Conservation (phyloP, 2,888 invertebrate genomes). For the Pyrgus malvae region DNA sequence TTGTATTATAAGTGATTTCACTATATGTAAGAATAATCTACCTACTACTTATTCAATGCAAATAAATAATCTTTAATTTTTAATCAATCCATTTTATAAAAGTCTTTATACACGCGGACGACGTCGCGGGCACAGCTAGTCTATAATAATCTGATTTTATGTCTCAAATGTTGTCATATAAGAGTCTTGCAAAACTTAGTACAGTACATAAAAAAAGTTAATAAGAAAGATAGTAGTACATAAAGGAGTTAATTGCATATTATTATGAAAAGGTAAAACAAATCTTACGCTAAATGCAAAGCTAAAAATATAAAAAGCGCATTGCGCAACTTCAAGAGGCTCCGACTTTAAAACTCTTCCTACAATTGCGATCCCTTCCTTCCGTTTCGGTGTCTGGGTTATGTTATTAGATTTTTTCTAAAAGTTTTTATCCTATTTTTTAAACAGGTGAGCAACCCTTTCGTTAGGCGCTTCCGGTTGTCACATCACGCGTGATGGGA, state of each 20-base stretch:
- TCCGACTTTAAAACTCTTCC: neutral
- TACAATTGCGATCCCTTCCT: slow-evolving; percentile 28
- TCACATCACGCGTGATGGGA: slow-evolving; percentile 50
- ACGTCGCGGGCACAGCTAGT: no score
- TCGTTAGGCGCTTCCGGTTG: slow-evolving; percentile 54
- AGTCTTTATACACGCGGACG: no score
- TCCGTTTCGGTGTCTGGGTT: slow-evolving; percentile 29
- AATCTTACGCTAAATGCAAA: neutral
- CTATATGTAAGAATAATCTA: no score
- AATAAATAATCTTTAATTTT: no score
- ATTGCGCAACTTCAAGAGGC: neutral
- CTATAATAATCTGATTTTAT: no score
- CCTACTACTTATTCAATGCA: no score
- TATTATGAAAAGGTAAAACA: neutral
- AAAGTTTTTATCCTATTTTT: slow-evolving; percentile 46
- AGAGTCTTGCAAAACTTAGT: no score
- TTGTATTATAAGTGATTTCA: no score
- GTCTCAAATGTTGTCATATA: no score
- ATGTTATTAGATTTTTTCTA: slow-evolving; percentile 37
- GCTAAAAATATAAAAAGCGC: neutral
- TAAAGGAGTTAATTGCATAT: neutral
- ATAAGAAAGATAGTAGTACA: no score
- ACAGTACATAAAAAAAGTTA: neutral
- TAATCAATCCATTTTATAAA: no score
- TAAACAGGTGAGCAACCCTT: slow-evolving; percentile 71